Conservation (phyloP, 2,797 vertebrate genomes). For the Poecilia velifera region DNA sequence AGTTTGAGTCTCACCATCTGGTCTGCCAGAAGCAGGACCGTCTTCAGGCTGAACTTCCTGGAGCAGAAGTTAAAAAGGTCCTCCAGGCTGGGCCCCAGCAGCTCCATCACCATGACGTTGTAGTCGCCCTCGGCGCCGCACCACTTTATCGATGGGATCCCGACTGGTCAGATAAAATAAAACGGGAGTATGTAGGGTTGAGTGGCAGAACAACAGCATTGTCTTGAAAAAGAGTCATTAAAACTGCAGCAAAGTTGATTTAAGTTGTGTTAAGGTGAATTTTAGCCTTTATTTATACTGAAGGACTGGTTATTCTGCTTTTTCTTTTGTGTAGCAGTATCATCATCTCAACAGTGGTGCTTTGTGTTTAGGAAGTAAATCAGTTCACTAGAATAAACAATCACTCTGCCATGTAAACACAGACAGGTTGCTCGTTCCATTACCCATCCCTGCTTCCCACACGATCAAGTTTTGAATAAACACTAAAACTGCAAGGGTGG, state of each 20-base stretch:
- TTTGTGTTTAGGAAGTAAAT: background rate
- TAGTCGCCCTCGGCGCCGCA: slow-evolving; percentile 97
- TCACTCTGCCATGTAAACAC: background rate
- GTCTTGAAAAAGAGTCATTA: background rate
- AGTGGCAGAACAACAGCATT: background rate
- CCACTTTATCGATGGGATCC: slow-evolving; percentile 98
- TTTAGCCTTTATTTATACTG: background rate
- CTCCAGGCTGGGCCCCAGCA: slow-evolving; percentile 94
- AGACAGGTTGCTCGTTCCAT: background rate
- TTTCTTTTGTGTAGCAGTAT: background rate
- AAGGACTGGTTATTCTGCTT: background rate
- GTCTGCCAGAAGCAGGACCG: slow-evolving; percentile 94
- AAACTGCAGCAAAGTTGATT: background rate
- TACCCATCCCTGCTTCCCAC: background rate
- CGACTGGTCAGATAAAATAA: slow-evolving; percentile 80
- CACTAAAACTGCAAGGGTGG: background rate
- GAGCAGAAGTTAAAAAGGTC: slow-evolving; percentile 99
- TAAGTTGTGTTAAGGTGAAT: background rate
- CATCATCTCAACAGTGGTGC: background rate
- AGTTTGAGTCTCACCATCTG: slow-evolving; percentile 87
- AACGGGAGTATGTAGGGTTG: background rate
- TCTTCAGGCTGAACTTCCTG: slow-evolving; percentile 97
- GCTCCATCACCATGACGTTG: slow-evolving; percentile 98
- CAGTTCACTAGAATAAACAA: background rate
- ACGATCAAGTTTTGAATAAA: background rate